Percentiles rank a stretch among this genome's conserved stretches.
Conservation (phyloP, 2,888 invertebrate genomes). For the Chydorus sphaericus region DNA sequence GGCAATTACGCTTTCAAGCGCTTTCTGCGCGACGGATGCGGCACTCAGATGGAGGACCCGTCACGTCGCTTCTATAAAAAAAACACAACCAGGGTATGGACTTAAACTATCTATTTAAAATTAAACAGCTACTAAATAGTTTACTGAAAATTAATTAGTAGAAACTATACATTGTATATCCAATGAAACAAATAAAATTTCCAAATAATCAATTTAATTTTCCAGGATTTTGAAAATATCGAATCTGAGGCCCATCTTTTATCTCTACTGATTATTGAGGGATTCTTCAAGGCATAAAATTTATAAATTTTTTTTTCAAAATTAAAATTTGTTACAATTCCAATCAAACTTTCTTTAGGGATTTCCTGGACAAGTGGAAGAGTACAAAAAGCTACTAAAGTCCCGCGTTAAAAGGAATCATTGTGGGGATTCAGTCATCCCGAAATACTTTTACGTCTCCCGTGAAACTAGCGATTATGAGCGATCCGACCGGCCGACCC, state of each 20-base stretch:
- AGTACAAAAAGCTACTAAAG: constrained; percentile 73
- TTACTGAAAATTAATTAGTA: too few species aligned
- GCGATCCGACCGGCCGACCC: constrained; percentile 47
- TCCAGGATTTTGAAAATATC: constrained; percentile 74
- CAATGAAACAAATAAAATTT: too few species aligned
- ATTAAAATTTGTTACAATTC: constrained; percentile 10
- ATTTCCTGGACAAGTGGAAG: constrained; percentile 75
- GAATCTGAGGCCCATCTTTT: constrained; percentile 98
- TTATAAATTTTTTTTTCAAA: neutral
- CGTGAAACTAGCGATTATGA: constrained; percentile 57
- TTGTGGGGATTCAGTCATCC: constrained; percentile 79
- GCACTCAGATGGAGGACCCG: constrained; percentile 71
- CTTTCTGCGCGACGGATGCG: constrained; percentile 86
- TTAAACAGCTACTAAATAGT: too few species aligned
- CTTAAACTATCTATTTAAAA: too few species aligned
- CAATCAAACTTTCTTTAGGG: constrained; percentile 32
- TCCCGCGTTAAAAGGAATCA: constrained; percentile 63
- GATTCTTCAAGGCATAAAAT: constrained; percentile 54
- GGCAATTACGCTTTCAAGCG: constrained; percentile 87
- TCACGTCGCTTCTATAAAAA: constrained; percentile 64
- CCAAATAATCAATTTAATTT: too few species aligned
- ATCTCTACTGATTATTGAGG: constrained; percentile 90
- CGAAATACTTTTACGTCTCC: constrained; percentile 83
- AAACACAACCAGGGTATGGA: constrained; percentile 64
- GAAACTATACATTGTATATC: too few species aligned